phyloP scores from a whole-genome alignment of 2,113 vertebrate genomes.

The Cephalopholis sonnerati region DNA sequence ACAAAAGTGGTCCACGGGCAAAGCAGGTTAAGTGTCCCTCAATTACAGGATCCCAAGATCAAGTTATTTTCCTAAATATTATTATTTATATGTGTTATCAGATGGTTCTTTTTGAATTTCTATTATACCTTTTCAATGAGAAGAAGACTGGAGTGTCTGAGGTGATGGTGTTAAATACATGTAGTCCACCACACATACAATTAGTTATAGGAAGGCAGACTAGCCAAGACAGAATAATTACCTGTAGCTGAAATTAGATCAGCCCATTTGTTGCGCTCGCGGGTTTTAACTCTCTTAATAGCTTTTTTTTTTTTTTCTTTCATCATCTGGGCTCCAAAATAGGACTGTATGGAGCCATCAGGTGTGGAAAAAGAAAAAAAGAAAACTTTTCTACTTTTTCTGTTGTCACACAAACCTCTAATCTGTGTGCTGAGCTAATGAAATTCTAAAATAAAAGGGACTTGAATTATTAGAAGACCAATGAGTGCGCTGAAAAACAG shows the following conservation, averaged over 20 bases:
- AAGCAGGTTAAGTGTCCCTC: too few relatives aligned
- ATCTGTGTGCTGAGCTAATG: conserved; percentile 22
- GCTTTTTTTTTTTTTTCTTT: conserved; percentile 26
- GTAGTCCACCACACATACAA: conserved; percentile 13
- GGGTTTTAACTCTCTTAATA: conserved; percentile 18
- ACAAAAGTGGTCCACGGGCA: too few relatives aligned
- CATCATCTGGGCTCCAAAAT: not conserved
- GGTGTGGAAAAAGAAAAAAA: not conserved
- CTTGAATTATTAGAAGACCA: conserved; percentile 26
- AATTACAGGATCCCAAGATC: not conserved
- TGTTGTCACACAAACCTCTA: conserved; percentile 13
- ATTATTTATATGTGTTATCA: not conserved
- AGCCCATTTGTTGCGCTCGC: conserved; percentile 21
- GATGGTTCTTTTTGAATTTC: not conserved
- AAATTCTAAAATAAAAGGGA: conserved; percentile 19
- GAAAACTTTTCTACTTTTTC: not conserved
- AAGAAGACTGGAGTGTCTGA: not conserved
- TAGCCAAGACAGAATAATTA: conserved; percentile 38
- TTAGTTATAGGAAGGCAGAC: conserved; percentile 8
- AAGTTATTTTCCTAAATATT: not conserved
- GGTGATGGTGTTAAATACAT: conserved; percentile 33
- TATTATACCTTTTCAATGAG: not conserved
- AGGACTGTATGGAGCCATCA: not conserved
- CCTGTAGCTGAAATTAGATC: conserved; percentile 48
- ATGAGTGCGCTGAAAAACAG: conserved; percentile 25